Base-by-base conservation (phyloP, 1,140 invertebrate species). In the Drosophila insularis region DNA sequence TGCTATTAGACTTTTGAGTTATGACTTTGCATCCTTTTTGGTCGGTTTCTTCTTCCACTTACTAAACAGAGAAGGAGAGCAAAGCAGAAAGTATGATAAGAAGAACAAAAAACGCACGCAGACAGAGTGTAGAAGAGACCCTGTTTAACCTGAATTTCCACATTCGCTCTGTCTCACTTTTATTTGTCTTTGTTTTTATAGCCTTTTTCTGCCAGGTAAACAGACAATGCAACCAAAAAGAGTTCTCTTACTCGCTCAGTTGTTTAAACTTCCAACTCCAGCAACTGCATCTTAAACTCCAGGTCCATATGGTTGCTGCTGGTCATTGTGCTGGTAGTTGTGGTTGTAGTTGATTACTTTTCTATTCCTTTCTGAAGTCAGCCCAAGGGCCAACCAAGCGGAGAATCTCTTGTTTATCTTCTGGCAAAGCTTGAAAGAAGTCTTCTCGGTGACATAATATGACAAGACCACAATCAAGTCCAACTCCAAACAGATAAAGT, bases 111-210 rank as follows among this genome's bases (percentile, higher is more conserved):
- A 53, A 81, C 32, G 7, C 32, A 50, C 43, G 14, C 8, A 50
- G 43, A 19, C 19, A 50, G 43, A 21, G 43, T 50, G 35, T 11
- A 35, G 58, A 43, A 39, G 66, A 58, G 68, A 76, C 73, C 84
- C 84, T 68, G 84, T 89, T 89, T 89, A 89, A 89, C 84, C 84
- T 84, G 84, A 89, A 89, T 80, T 78, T 89, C 84, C 70, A 89
- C 84, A 89, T 89, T 78, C 74, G 80, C 70, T 74, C 80, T 64
- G 63, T 61, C 75, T 66, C 46, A 27, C 60, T 66, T 79, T 84
- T 89, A 78, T 89, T 89, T 89, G 80, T 46, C 77, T 89, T 89
- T 80, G 85, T 89, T 89, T 89, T 89, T 89, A 89, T 73, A 53
- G 71, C 84, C 85, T 72, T 80, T 89, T 89, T 68, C 85, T 68